These are phyloP conservation scores for Holocentrus rufus DNA, from an alignment of 2,797 vertebrate genomes.

Conservation along the genomic window DNA sequence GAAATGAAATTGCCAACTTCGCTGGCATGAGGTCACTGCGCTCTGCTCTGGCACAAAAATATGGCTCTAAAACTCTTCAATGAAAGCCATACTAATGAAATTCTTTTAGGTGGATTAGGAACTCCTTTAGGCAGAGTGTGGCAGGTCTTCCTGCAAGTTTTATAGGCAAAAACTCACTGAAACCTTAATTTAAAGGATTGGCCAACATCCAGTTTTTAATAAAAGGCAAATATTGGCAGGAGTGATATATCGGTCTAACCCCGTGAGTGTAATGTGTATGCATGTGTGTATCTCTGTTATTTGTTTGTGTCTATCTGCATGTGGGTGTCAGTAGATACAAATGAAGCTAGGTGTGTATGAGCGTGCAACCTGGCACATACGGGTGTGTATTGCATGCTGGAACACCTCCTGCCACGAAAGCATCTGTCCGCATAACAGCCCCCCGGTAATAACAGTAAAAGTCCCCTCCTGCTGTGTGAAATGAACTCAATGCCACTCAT, in stretches of 20 bases:
- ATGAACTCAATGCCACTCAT: conserved; percentile 67
- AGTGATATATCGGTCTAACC: conserved; percentile 9
- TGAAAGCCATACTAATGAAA: too few relatives aligned
- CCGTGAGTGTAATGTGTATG: not conserved
- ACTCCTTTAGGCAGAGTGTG: too few relatives aligned
- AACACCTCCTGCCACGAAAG: conserved; percentile 69
- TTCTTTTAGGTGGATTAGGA: too few relatives aligned
- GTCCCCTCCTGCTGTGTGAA: conserved; percentile 68
- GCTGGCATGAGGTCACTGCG: too few relatives aligned
- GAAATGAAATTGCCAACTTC: too few relatives aligned
- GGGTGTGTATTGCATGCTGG: conserved; percentile 53
- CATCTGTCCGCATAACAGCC: conserved; percentile 80
- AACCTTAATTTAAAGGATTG: too few relatives aligned
- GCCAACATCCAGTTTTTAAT: not conserved
- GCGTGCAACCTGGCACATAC: conserved; percentile 41
- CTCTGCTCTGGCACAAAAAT: too few relatives aligned
- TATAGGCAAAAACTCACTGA: too few relatives aligned
- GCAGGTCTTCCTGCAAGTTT: too few relatives aligned
- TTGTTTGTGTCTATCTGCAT: not conserved
- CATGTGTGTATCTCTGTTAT: conserved; percentile 16
- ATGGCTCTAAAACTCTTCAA: too few relatives aligned
- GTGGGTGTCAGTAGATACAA: conserved; percentile 8
- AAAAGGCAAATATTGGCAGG: conserved; percentile 1
- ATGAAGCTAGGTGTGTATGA: conserved; percentile 37
- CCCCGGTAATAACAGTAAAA: conserved; percentile 79